Evolutionary conservation across 2,797 vertebrate species (phyloP).

Genomic region (Gila robusta): DNA sequence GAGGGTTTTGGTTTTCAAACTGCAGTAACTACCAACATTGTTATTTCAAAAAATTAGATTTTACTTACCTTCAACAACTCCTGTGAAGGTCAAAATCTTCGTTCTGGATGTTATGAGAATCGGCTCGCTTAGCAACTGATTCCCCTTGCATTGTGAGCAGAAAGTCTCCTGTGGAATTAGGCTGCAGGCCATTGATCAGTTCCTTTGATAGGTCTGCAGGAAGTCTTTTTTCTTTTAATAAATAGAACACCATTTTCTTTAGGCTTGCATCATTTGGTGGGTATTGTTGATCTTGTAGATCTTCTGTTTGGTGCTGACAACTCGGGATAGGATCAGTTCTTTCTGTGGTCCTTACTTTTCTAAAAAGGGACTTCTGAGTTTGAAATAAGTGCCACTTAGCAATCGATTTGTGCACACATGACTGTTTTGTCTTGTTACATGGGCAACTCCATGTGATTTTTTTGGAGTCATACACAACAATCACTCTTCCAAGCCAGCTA

Average conservation of each 20-base stretch:
- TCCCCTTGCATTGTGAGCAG: not conserved
- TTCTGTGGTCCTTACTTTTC: not conserved
- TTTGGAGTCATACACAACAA: not conserved
- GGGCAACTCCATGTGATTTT: not conserved
- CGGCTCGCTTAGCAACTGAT: not conserved
- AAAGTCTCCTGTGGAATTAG: not conserved
- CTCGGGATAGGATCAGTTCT: not conserved
- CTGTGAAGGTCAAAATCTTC: not conserved
- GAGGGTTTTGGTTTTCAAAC: not conserved
- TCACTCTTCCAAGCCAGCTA: not conserved
- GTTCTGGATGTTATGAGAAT: not conserved
- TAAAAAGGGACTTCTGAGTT: not conserved
- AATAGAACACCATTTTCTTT: not conserved
- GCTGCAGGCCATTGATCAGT: not conserved
- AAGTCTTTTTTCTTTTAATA: not conserved
- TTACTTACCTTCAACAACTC: not conserved
- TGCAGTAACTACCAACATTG: not conserved
- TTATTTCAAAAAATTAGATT: not conserved
- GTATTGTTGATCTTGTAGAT: not conserved
- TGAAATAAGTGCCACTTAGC: not conserved
- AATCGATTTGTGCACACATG: not conserved
- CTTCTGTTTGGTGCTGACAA: not conserved
- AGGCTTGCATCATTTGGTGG: constrained; percentile 14
- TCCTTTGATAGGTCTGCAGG: not conserved
- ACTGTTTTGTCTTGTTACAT: constrained; percentile 9